Conservation (phyloP, 1,140 invertebrate genomes). For the Chelonus insularis region DNA sequence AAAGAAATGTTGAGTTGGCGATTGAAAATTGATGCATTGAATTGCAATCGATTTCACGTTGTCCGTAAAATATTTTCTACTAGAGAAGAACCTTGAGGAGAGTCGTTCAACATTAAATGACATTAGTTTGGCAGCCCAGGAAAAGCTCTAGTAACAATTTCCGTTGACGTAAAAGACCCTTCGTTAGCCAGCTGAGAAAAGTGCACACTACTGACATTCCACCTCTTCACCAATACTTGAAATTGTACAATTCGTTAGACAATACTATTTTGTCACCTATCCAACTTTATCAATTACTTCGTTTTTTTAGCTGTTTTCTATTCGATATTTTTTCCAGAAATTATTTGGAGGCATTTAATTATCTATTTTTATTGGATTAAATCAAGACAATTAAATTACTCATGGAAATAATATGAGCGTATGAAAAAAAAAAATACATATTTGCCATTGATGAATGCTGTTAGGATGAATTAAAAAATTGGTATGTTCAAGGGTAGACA, state of each 20-base stretch:
- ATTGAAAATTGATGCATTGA: constrained; percentile 6
- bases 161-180: constrained; percentile 33
- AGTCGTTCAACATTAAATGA: constrained; percentile 12
- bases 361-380: no score
- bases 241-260: constrained; percentile 52
- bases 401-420: no score
- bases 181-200: constrained; percentile 18
- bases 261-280: constrained; percentile 46
- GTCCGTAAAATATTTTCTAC: not conserved
- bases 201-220: not conserved
- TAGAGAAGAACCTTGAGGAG: constrained; percentile 10
- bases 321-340: not conserved
- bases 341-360: not conserved
- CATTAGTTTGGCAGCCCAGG: constrained; percentile 13
- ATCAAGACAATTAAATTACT: no score
- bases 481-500: no score
- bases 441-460: no score
- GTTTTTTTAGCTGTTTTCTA: no score
- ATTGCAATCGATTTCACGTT: not conserved
- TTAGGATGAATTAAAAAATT: no score
- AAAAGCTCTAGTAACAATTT: constrained; percentile 34
- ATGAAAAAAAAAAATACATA: no score
- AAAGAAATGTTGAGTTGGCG: not conserved
- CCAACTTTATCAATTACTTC: constrained; percentile 32
- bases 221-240: constrained; percentile 32